Base-by-base conservation (phyloP, 2,797 vertebrate genomes). In the Borostomias antarcticus region DNA sequence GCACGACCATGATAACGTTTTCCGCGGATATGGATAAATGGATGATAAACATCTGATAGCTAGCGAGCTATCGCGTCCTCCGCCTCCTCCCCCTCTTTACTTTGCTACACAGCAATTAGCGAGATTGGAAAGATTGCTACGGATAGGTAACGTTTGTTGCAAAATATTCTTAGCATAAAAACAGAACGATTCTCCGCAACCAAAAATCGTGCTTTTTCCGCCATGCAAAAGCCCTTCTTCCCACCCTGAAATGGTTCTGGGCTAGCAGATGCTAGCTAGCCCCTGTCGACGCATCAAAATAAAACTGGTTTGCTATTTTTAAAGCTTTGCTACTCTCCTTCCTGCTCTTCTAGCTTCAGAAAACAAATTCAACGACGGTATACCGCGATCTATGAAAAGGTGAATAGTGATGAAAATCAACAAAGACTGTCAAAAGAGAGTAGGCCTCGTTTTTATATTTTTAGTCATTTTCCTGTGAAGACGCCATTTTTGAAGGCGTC, bases 401-500 rank as follows among this genome's bases (percentile, higher is more conserved):
- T 1, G 3, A 56, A 58, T n/a, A 15, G 35, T 60, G 21, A 66
- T 54, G 51, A 56, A 69, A 61, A 53, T 19, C 66, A 68, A 60
- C 50, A 68, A 81, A 74, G 79, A 84, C 77, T 68, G 73, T 64
- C 72, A 45, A 59, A 68, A 78, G 77, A 84, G 83, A 77, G 73
- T 74, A 90, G 90, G 91, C 91, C 90, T 88, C 85, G 79, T 86
- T 89, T 89, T 83, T 85, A 89, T 89, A 87, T 75, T 90, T 91
- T 91, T 88, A 89, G 85, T 87, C 84, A 91, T 92, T 92, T 92
- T 92, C 89, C 85, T 86, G 78, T 82, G 86, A 84, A 91, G 93
- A 92, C 93, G 93, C 93, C 93, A 94, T 94, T 80, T 94, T 94
- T 93, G 91, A 93, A 92, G 90, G 92, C 91, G 89, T 85, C 87